Evolutionary conservation across 92 coral and sea anemone genomes (phyloP), one percentile per base, ranked within the genome.

Genomic region (Zoanthus sociatus): DNA sequence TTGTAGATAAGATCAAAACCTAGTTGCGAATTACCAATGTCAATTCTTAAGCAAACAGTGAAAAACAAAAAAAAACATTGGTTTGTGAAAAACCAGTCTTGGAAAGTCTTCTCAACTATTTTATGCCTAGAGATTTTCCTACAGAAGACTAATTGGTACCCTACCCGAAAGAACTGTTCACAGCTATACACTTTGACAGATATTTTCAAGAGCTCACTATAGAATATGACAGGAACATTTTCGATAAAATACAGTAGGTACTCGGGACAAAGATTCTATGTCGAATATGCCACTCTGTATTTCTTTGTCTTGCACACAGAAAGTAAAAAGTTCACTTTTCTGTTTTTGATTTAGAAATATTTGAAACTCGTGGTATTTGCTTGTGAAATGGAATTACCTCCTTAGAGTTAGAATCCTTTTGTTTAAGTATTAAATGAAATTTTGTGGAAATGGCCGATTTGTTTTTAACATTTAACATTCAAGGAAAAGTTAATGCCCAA

Each of bases 151-250:
- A 81, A 81, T 67, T 21, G 63, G 21, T n/a, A 44, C 20, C 46
- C 21, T 51, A 64, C 75, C 85, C 69, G 32, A 68, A 30, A 63
- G 64, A 74, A 81, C 85, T 44, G 73, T 81, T 81, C 13, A 33
- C 85, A 81, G 58, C 7, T 81, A 26, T 78, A 32, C 9, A 18
- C 44, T 66, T 44, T 81, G 85, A 81, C 45, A 81, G 85, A 81
- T 18, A 26, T 26, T 60, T 81, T 81, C 85, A 81, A 81, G 85
- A 81, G 13, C 69, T 3, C 56, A 42, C 18, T n/a, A 46, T 46
- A 47, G 18, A 4, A 17, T 7, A 20, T 81, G 85, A 81, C 75
- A 64, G 45, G 15, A 66, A 50, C 7, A 64, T 1, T 3, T 5
- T 16, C 7, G 47, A 20, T 76, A 42, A 16, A 37, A 81, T 37